Evolutionary conservation across 2,113 vertebrate species (phyloP).

Genomic region (Platichthys flesus): DNA sequence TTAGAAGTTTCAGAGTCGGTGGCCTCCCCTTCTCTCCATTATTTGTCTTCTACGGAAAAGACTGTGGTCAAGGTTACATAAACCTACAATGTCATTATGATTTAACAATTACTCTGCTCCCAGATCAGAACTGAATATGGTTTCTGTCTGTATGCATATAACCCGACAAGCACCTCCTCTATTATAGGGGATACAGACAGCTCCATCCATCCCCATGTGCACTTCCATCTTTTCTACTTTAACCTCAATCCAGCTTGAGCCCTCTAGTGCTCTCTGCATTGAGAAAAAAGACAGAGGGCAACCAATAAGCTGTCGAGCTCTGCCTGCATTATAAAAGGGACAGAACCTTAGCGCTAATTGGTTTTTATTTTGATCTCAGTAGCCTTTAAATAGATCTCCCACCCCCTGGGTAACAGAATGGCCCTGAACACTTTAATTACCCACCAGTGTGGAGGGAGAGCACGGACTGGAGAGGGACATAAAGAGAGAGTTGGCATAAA

Average conservation of each 20-base stretch:
- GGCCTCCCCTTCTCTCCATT: background rate
- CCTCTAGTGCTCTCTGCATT: constrained; percentile 22
- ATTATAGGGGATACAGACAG: constrained; percentile 27
- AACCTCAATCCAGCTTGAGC: constrained; percentile 41
- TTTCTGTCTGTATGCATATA: constrained; percentile 8
- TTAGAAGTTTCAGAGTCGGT: background rate
- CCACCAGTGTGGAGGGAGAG: constrained; percentile 22
- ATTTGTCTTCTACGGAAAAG: background rate
- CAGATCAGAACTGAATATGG: constrained; percentile 5
- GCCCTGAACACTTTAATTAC: constrained; percentile 72
- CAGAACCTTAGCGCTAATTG: constrained; percentile 71
- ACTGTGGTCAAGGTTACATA: constrained; percentile 1
- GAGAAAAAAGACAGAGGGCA: constrained; percentile 44
- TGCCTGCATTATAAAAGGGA: constrained; percentile 59
- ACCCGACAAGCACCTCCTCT: constrained; percentile 11
- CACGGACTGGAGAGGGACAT: too few species aligned
- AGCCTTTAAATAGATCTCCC: constrained; percentile 71
- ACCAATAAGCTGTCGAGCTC: constrained; percentile 44
- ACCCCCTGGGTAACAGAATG: constrained; percentile 63
- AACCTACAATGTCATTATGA: background rate
- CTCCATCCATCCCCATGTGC: constrained; percentile 3
- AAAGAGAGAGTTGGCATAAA: constrained; percentile 25
- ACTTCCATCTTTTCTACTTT: constrained; percentile 44
- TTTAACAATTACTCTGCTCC: background rate
- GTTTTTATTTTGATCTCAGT: constrained; percentile 76